phyloP scores from a whole-genome alignment of 2,797 vertebrate species.

The Alosa sapidissima region DNA sequence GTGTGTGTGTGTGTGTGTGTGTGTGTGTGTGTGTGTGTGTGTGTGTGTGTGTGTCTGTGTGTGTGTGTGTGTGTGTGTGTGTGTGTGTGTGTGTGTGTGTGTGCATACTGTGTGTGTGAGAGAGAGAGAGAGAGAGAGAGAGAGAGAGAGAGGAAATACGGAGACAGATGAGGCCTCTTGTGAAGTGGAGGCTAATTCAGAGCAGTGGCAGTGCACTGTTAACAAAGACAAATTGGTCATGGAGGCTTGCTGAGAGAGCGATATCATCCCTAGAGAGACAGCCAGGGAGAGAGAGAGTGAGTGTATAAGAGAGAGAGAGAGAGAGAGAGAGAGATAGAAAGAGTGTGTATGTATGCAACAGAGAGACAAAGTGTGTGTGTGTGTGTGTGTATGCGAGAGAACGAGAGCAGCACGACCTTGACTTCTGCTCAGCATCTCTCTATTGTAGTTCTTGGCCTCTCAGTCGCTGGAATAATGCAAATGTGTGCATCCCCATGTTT shows the following conservation, averaged over 20 bases:
- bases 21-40: no score
- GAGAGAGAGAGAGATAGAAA: background rate
- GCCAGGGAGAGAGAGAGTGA: background rate
- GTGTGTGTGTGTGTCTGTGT: no score
- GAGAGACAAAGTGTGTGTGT: background rate
- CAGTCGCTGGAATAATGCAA: background rate
- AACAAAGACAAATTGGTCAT: slow-evolving; percentile 53
- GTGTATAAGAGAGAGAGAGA: slow-evolving; percentile 19
- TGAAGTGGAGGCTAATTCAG: background rate
- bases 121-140: slow-evolving; percentile 13
- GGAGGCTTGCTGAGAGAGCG: slow-evolving; percentile 47
- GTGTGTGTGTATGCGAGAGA: slow-evolving; percentile 2
- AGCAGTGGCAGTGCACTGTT: slow-evolving; percentile 29
- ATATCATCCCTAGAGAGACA: slow-evolving; percentile 28
- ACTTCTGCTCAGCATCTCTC: slow-evolving; percentile 34
- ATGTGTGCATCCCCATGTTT: background rate
- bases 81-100: background rate
- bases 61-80: background rate
- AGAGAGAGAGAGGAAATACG: background rate
- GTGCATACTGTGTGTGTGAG: no score
- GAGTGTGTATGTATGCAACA: background rate
- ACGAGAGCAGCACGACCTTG: slow-evolving; percentile 46
- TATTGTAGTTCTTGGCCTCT: slow-evolving; percentile 13
- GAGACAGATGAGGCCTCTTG: background rate
- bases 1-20: no score